Conservation (phyloP, 2,113 vertebrate species). For the Cochlearius cochlearius region DNA sequence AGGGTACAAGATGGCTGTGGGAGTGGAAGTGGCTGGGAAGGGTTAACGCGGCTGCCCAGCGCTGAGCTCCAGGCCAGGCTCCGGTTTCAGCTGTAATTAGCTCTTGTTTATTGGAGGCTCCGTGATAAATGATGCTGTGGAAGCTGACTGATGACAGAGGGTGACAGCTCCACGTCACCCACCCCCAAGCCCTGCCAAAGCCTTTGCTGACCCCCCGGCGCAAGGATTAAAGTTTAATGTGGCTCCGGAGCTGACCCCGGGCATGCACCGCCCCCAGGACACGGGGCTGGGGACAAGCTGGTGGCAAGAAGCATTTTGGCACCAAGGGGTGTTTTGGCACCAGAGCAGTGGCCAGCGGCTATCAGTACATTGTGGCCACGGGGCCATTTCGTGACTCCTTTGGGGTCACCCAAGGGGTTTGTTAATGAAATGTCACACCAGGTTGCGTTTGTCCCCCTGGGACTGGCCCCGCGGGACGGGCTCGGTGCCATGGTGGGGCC, state of each 20-base stretch:
- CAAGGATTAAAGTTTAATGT: slow-evolving; percentile 59
- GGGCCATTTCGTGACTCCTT: not conserved
- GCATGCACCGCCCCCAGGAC: accelerated
- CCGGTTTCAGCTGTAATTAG: slow-evolving; percentile 39
- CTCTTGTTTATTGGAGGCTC: slow-evolving; percentile 1
- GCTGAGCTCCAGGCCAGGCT: not conserved
- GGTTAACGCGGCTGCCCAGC: not conserved
- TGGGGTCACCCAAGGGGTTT: not conserved
- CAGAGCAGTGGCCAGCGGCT: not conserved
- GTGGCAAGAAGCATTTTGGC: not conserved
- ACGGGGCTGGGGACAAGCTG: not conserved
- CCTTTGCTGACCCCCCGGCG: not conserved
- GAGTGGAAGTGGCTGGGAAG: not conserved
- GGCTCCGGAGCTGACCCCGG: not conserved
- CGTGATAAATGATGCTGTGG: not conserved
- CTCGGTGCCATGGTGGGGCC: not conserved
- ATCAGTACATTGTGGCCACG: accelerated
- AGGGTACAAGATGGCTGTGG: not conserved
- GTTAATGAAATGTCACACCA: not conserved
- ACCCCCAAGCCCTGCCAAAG: not conserved
- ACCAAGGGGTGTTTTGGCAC: not conserved
- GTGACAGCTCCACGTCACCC: not conserved
- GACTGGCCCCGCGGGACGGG: not conserved
- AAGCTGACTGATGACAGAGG: not conserved
- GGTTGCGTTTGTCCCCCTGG: not conserved